These are phyloP conservation scores for Megaceryle maxima DNA, from an alignment of 2,113 vertebrate genomes.

Conservation along the genomic window DNA sequence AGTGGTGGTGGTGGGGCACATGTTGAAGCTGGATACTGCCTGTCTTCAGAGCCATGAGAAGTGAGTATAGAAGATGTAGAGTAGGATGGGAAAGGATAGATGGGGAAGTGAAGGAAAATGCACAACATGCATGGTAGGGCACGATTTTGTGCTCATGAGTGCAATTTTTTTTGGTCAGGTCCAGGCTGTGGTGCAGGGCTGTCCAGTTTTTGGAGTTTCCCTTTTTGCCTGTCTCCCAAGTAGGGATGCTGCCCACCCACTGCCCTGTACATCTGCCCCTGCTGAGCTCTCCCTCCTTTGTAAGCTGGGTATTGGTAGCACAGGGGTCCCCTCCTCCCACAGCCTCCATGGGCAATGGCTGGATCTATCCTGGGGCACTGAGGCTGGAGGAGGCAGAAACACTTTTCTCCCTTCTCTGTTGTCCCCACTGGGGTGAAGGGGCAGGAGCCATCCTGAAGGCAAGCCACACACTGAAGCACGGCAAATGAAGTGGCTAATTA, in stretches of 20 bases:
- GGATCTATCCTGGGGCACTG: accelerated
- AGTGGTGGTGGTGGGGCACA: not conserved
- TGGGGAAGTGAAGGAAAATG: not conserved
- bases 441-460: not conserved
- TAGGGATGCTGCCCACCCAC: not conserved
- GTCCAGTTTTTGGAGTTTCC: not conserved
- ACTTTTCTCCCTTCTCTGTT: not conserved
- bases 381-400: not conserved
- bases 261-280: not conserved
- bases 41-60: not conserved
- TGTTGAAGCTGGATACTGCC: not conserved
- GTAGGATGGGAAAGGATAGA: not conserved
- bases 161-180: not conserved
- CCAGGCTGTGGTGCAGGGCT: not conserved
- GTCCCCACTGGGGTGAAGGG: not conserved
- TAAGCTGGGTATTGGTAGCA: accelerated
- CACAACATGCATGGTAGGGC: not conserved
- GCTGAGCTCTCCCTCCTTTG: not conserved
- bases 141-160: not conserved
- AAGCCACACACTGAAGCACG: not conserved
- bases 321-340: not conserved
- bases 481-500: not conserved
- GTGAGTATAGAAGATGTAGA: not conserved
- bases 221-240: too few species aligned
- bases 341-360: not conserved